Evolutionary conservation across 1,140 invertebrate species (phyloP), one percentile per base, ranked within the genome.

Genomic region (Rhagoletis pomonella): DNA sequence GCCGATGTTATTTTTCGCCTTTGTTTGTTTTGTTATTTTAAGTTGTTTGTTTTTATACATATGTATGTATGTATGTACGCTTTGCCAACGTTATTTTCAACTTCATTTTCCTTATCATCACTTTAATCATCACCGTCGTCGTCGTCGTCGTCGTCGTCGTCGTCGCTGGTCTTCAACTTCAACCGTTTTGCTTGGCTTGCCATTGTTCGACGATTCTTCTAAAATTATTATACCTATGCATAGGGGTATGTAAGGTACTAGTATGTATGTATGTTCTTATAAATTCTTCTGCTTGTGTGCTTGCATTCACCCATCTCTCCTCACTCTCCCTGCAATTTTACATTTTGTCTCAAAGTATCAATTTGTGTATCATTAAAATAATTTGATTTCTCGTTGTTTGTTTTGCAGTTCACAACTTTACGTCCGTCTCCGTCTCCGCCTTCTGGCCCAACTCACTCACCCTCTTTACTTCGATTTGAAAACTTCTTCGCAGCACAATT

Each of bases 341-440:
- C 73, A 81, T 50, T 85, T 85, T 59, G 59, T 85, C 50, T 85
- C 84, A 85, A 85, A 62, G 84, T 85, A 85, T 85, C 84, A 85
- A 85, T 85, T 85, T 85, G 59, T 85, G 84, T 85, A 85, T 85
- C 84, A 85, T 85, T 85, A 85, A 85, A 85, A 85, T 85, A 85
- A 85, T 85, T 85, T 85, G 59, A 85, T 85, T 85, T 42, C 84
- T 62, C 50, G 17, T 85, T 85, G 55, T 55, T 81, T 81, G 73
- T 81, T 29, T 81, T 2, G 47, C 14, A 10, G n/a, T 55, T 55
- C 73, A 42, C 73, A 29, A 55, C 19, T 29, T 17, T 42, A 19
- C 50, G 29, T 29, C 29, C 29, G 29, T 29, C 29, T 29, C 29
- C 29, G 29, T 55, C 10, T 55, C 10, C 39, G 69, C 17, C 4